Conservation (phyloP, 2,888 invertebrate species). For the Congeria kusceri region DNA sequence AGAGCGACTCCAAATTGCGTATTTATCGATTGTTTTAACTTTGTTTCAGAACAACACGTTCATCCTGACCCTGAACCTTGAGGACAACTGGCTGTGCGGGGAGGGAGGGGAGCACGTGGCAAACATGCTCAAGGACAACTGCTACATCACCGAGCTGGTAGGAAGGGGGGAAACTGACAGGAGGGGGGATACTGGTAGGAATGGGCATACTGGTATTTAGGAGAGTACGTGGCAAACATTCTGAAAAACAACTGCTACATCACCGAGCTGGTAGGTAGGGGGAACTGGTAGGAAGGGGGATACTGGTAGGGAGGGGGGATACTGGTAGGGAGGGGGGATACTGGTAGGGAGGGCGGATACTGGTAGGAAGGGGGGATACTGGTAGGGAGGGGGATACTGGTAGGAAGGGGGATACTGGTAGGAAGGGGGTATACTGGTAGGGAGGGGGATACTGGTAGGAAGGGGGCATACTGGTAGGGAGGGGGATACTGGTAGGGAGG, state of each 20-base stretch:
- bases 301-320: neutral
- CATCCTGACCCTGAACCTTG: conserved; percentile 74
- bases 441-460: no score
- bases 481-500: conserved; percentile 34
- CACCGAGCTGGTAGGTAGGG: conserved; percentile 69
- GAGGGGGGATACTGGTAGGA: neutral
- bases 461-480: no score
- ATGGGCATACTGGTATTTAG: conserved; percentile 20
- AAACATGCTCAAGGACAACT: conserved; percentile 81
- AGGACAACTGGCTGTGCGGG: conserved; percentile 81
- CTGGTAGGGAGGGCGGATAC: no score
- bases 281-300: neutral
- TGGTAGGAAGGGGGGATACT: no score
- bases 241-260: conserved; percentile 82
- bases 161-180: conserved; percentile 9
- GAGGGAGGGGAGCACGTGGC: conserved; percentile 77
- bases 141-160: conserved; percentile 78
- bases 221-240: conserved; percentile 74
- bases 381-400: neutral
- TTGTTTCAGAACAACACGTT: conserved; percentile 76
- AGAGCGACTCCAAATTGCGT: no score
- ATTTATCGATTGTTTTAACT: no score
- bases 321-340: no score
- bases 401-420: neutral
- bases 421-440: no score